These are phyloP conservation scores for Acanthococcus lagerstroemiae DNA, from an alignment of 2,888 invertebrate genomes.

Conservation along the genomic window DNA sequence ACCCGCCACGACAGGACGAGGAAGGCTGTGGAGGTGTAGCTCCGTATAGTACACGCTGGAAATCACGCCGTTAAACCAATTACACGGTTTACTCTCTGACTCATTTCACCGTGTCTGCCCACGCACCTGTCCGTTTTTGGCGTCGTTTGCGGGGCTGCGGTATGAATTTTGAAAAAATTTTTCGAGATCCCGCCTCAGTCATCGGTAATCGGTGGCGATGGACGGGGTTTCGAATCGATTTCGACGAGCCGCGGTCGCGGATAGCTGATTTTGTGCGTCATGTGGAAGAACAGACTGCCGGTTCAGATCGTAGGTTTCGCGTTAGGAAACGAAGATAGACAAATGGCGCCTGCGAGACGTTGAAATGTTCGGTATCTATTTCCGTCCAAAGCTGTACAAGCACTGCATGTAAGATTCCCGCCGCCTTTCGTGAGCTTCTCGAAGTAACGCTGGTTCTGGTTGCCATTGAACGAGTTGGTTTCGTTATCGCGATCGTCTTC, in stretches of 20 bases:
- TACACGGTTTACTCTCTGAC: conserved; percentile 22
- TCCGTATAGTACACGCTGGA: conserved; percentile 16
- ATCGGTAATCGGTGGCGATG: neutral
- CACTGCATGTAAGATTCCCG: too few relatives aligned
- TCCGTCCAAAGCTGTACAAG: conserved; percentile 8
- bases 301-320: conserved; percentile 15
- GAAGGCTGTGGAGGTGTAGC: too few relatives aligned
- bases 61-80: conserved; percentile 24
- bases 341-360: conserved; percentile 25
- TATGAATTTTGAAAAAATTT: conserved; percentile 2
- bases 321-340: conserved; percentile 9
- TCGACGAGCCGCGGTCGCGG: neutral
- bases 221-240: neutral
- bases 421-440: too few relatives aligned
- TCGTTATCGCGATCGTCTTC: too few relatives aligned
- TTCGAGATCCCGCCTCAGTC: conserved; percentile 7
- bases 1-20: too few relatives aligned
- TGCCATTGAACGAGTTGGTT: too few relatives aligned
- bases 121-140: conserved; percentile 26
- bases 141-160: neutral
- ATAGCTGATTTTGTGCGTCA: conserved; percentile 19
- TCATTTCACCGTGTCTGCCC: conserved; percentile 21
- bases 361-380: conserved; percentile 19
- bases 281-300: conserved; percentile 7
- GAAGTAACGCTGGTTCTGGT: too few relatives aligned